Conservation (phyloP, 2,797 vertebrate species). For the Anabas testudineus region DNA sequence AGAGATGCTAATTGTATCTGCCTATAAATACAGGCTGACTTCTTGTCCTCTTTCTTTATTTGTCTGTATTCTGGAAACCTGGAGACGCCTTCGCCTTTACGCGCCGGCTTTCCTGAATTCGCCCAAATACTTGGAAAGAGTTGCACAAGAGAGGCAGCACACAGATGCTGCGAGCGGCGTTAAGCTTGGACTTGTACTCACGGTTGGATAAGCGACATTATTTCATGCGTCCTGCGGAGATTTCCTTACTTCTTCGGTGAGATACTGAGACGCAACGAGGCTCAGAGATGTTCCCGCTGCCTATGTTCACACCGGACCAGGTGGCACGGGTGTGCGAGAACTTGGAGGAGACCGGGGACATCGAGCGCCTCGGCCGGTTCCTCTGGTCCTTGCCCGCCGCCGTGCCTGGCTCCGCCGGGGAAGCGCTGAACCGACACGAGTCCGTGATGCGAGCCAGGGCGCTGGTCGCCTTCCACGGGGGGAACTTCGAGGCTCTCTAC, state of each 20-base stretch:
- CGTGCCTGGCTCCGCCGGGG: constrained; percentile 80
- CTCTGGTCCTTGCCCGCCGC: constrained; percentile 87
- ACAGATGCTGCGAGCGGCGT: constrained; percentile 28
- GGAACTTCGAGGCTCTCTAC: constrained; percentile 87
- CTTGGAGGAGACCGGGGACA: constrained; percentile 87
- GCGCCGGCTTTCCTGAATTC: constrained; percentile 35
- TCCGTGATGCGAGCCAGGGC: constrained; percentile 87
- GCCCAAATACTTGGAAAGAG: constrained; percentile 33
- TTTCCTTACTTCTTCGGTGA: constrained; percentile 5
- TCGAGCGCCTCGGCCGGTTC: constrained; percentile 87
- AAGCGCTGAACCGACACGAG: constrained; percentile 85
- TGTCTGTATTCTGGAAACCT: constrained; percentile 41
- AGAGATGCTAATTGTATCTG: constrained; percentile 86
- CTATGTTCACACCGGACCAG: constrained; percentile 88
- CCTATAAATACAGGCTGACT: constrained; percentile 85
- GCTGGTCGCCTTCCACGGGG: constrained; percentile 86
- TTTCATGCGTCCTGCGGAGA: constrained; percentile 20
- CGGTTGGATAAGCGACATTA: constrained; percentile 33
- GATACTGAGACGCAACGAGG: background rate
- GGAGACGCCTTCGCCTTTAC: background rate
- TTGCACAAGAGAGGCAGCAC: constrained; percentile 36
- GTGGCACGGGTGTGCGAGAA: constrained; percentile 88
- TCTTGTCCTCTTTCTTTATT: constrained; percentile 78
- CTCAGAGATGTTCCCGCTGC: constrained; percentile 85
- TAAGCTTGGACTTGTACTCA: constrained; percentile 51